Base-by-base conservation (phyloP, 2,797 vertebrate species). In the Chelon labrosus region DNA sequence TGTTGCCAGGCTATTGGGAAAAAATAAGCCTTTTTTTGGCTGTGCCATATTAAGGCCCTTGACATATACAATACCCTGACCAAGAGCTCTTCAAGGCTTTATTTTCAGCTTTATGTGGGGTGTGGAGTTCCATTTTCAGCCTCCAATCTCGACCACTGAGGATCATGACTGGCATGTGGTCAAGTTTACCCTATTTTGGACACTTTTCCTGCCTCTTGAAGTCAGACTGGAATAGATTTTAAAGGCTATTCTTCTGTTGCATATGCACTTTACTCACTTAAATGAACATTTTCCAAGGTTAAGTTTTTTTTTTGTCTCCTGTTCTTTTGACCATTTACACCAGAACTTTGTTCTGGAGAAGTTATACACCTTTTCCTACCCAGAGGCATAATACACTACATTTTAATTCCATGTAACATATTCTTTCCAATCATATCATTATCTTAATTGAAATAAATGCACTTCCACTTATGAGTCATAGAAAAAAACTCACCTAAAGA, bases 31-130 rank as follows among this genome's bases (percentile, higher is more conserved):
- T 41, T 1, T 71, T 27, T 85, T 74, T 70, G 74, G 79, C 51
- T 44, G 39, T 46, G 71, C 84, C 77, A 75, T 42, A 75, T 79
- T 68, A 75, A 84, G 75, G 58, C 51, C 37, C 1, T 31, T 86
- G 83, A 88, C 81, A 70, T 67, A 63, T 49, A 67, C 70, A 67
- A 70, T 60, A 52, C 73, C 57, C 42, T 57, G 54, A 88, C 80
- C 78, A 16, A 76, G 67, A 73, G 77, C 77, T 73, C 82, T 74
- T 72, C 63, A 54, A 53, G 69, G 57, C 56, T 83, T 89, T 92
- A 91, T 92, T 93, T 91, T 80, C 60, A 83, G 75, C 72, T 92
- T 89, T 89, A 90, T 87, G 84, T 90, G 79, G 78, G 87, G 89
- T 25, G 88, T 86, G 86, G 85, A 88, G 76, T 51, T 88, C 76